Conservation (phyloP, 2,113 vertebrate genomes). For the Passer domesticus region DNA sequence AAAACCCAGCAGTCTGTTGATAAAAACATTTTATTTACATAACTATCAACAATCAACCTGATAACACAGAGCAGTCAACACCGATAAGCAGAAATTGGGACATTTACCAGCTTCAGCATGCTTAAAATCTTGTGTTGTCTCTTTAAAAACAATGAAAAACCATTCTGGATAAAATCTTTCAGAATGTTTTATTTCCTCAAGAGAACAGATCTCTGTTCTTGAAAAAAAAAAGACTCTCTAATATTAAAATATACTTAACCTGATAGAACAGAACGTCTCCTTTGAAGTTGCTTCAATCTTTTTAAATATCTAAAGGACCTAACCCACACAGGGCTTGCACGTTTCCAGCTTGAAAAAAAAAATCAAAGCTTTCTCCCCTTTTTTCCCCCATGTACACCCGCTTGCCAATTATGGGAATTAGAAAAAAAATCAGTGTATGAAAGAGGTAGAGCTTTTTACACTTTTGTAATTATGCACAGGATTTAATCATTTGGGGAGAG, state of each 20-base stretch:
- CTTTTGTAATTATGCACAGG: conserved; percentile 25
- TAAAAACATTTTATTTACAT: neutral
- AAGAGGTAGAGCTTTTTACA: conserved; percentile 20
- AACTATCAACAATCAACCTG: conserved; percentile 17
- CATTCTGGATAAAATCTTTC: conserved; percentile 37
- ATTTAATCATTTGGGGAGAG: conserved; percentile 16
- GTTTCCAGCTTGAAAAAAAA: conserved; percentile 41
- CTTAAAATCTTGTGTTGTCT: conserved; percentile 27
- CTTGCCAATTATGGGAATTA: conserved; percentile 52
- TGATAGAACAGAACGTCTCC: conserved; percentile 64
- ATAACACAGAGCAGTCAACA: neutral
- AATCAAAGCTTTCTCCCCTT: conserved; percentile 58
- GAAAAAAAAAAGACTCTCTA: conserved; percentile 19
- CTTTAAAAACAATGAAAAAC: conserved; percentile 66
- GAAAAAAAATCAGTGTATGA: conserved; percentile 4
- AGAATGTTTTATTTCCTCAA: conserved; percentile 45
- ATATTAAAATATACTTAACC: conserved; percentile 65
- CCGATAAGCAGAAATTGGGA: conserved; percentile 5
- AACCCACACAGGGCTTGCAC: conserved; percentile 58
- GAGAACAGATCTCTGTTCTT: conserved; percentile 44
- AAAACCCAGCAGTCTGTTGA: neutral
- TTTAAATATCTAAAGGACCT: conserved; percentile 67
- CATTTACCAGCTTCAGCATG: neutral
- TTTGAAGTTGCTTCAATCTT: conserved; percentile 67
- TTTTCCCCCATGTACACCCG: conserved; percentile 14